Evolutionary conservation across 2,113 vertebrate genomes (phyloP), one percentile per base, ranked within the genome.

Genomic region (Notechis scutatus): DNA sequence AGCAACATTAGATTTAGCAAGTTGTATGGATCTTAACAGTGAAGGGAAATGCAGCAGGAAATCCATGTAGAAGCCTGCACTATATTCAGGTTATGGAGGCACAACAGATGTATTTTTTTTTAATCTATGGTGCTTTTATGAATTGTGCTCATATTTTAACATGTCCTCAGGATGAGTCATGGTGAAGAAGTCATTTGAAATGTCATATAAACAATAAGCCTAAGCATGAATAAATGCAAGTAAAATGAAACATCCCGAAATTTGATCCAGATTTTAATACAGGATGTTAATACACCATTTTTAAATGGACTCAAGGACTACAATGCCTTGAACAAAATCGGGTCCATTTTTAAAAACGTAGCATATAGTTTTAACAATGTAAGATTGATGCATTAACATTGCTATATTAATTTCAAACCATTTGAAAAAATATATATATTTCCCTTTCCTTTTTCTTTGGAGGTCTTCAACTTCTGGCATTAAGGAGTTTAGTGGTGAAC

Each of bases 311-410:
- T 87, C 42, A 87, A 52, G 2, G 47, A 47, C 26, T 15, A 2
- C 24, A 88, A 56, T 0, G n/a, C 4, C 54, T 39, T 56, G 52
- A 55, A 88, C n/a, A 56, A n/a, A 88, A 90, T 91, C 23, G 0
- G 2, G 26, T 29, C 95, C 93, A 94, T 90, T 95, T 94, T 94
- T 85, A 93, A 96, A 96, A 98, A 96, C 95, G 96, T 94, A 95
- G 95, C 96, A 97, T 98, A 98, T 96, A 96, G 96, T 94, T 95
- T 94, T 94, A 93, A 94, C 92, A 96, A 95, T 95, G 96, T 95
- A 96, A 97, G 95, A 98, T 11, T 89, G n/a, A 81, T 81, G 18
- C 7, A 42, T 39, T 93, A 59, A 91, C 97, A 94, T 94, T 96
- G 93, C 97, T 93, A 97, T 93, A 96, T 90, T 92, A 95, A 93